Conservation (phyloP, 2,113 vertebrate species). For the Ophthalmolycus amberensis region DNA sequence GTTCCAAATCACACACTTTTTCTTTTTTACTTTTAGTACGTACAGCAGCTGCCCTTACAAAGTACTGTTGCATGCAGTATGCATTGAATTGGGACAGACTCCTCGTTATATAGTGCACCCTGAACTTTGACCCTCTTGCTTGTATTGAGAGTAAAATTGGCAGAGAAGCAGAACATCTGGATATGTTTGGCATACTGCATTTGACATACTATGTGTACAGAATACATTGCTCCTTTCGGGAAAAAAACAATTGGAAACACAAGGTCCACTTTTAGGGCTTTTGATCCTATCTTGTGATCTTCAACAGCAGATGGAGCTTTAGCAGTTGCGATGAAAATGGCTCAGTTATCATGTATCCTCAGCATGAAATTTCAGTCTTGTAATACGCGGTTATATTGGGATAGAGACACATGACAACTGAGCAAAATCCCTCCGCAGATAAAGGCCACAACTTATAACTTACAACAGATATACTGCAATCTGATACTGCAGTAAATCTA, state of each 20-base stretch:
- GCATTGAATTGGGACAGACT: background rate
- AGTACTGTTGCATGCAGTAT: background rate
- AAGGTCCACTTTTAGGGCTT: background rate
- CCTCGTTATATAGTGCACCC: background rate
- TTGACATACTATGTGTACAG: background rate
- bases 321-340: background rate
- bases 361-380: background rate
- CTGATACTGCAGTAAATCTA: background rate
- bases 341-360: background rate
- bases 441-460: background rate
- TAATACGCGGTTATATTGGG: background rate
- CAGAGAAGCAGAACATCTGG: background rate
- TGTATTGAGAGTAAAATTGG: background rate
- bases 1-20: background rate
- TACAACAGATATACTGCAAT: constrained; percentile 8
- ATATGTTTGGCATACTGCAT: background rate
- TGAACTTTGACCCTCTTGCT: background rate
- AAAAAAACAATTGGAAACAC: background rate
- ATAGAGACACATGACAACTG: background rate
- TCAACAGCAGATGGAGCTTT: constrained; percentile 1
- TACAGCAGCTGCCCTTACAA: background rate
- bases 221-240: background rate
- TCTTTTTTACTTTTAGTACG: background rate
- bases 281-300: background rate
- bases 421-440: background rate